These are phyloP conservation scores for Paratrypauchen microcephalus DNA, from an alignment of 2,797 vertebrate genomes.

Conservation along the genomic window DNA sequence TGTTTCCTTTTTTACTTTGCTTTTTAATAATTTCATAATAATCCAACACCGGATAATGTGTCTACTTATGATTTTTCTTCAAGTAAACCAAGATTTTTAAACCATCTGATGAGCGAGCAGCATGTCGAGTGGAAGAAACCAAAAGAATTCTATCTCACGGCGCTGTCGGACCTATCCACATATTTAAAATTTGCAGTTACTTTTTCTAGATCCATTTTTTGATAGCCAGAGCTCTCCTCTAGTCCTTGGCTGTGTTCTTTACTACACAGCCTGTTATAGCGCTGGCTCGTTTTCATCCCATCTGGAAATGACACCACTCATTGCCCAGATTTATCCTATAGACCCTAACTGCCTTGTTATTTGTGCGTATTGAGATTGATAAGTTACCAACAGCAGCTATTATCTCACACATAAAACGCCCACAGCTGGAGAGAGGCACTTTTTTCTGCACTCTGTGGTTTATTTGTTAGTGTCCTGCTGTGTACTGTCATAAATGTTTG, in stretches of 20 bases:
- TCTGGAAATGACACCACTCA: background rate
- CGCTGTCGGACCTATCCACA: too few species aligned
- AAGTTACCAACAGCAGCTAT: background rate
- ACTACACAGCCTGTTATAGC: background rate
- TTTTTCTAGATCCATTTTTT: too few species aligned
- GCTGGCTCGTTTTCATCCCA: background rate
- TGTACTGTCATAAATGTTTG: background rate
- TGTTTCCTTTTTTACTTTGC: too few species aligned
- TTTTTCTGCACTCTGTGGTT: background rate
- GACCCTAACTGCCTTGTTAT: background rate
- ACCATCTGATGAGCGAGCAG: too few species aligned
- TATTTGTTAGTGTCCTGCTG: background rate
- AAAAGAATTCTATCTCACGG: too few species aligned
- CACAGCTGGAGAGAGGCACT: background rate
- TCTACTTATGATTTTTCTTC: too few species aligned
- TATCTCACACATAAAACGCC: background rate
- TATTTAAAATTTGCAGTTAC: too few species aligned
- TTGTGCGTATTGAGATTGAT: background rate
- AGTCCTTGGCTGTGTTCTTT: background rate
- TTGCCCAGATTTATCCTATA: background rate
- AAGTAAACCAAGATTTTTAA: too few species aligned
- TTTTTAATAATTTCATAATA: too few species aligned
- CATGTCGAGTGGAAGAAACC: too few species aligned
- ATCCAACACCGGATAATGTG: too few species aligned
- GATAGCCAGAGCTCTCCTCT: too few species aligned